Percentiles rank a stretch among this genome's conserved stretches.
These are phyloP conservation scores for Cosmia trapezina DNA, from an alignment of 2,888 invertebrate species.

Conservation along the genomic window DNA sequence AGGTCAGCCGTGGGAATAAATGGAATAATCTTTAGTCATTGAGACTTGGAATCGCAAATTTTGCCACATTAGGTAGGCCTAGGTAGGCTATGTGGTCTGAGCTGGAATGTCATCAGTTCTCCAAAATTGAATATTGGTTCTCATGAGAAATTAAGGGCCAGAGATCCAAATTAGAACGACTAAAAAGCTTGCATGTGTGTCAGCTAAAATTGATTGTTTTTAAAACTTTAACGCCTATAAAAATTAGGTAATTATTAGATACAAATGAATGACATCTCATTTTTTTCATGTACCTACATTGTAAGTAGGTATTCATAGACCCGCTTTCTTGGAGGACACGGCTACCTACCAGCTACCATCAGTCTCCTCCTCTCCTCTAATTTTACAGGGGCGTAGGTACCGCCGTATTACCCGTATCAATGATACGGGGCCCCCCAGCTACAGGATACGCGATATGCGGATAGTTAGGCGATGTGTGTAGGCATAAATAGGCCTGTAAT, in stretches of 20 bases:
- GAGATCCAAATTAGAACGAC: background rate
- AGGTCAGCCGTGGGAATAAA: conserved; percentile 56
- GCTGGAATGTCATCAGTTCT: background rate
- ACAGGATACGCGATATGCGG: too few relatives aligned
- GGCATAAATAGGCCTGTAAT: too few relatives aligned
- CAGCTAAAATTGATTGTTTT: background rate
- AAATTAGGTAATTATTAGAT: background rate
- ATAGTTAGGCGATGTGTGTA: too few relatives aligned
- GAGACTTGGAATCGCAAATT: conserved; percentile 9
- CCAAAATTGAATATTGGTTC: background rate
- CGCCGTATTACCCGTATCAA: too few relatives aligned
- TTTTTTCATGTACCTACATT: too few relatives aligned
- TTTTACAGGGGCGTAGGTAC: too few relatives aligned
- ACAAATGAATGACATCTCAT: too few relatives aligned
- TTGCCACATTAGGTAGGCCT: background rate
- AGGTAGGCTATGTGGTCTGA: background rate
- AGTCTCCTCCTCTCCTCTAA: background rate
- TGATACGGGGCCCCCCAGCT: too few relatives aligned
- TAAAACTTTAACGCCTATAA: background rate
- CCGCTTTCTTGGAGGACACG: background rate
- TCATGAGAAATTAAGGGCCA: background rate
- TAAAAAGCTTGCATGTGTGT: background rate
- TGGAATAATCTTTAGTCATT: conserved; percentile 23
- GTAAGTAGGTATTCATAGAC: background rate
- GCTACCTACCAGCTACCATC: too few relatives aligned